Percentiles rank a stretch among this genome's conserved stretches.
phyloP scores from a whole-genome alignment of 2,113 vertebrate genomes.

The Scatophagus argus region DNA sequence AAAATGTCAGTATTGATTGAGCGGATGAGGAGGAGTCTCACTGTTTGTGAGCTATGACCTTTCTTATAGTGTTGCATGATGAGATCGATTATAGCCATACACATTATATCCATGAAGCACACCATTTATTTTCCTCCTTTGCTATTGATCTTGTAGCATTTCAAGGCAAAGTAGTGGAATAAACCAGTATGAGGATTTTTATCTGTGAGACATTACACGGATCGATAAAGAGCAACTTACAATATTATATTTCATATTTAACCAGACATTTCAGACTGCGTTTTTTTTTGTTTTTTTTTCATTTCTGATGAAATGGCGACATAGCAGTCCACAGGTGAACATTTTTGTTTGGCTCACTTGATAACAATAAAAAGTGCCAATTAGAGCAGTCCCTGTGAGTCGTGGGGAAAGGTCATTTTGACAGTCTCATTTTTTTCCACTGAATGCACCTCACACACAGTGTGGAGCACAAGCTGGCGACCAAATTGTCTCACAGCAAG shows the following conservation, averaged over 20 bases:
- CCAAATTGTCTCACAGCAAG: constrained; percentile 45
- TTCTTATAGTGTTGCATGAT: constrained; percentile 72
- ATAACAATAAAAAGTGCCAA: constrained; percentile 76
- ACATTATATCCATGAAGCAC: constrained; percentile 70
- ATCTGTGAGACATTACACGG: constrained; percentile 58
- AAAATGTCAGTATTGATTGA: constrained; percentile 74
- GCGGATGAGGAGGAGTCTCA: constrained; percentile 43
- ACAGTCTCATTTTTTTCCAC: constrained; percentile 73
- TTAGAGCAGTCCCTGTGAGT: constrained; percentile 67
- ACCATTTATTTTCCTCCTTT: constrained; percentile 57
- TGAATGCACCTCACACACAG: constrained; percentile 51
- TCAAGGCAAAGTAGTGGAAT: constrained; percentile 58
- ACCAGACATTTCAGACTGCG: constrained; percentile 38
- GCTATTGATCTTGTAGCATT: constrained; percentile 72
- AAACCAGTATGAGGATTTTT: constrained; percentile 58
- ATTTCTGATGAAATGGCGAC: constrained; percentile 32
- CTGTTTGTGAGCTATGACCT: constrained; percentile 72
- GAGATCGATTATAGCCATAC: constrained; percentile 67
- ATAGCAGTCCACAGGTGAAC: constrained; percentile 26
- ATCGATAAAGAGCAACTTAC: constrained; percentile 59
- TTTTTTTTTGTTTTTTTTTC: constrained; percentile 3
- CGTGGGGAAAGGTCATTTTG: constrained; percentile 77
- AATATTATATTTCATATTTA: constrained; percentile 70
- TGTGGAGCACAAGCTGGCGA: constrained; percentile 45
- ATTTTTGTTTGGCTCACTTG: constrained; percentile 57